Conservation (phyloP, 64 coral and sea anemone genomes). For the Stichodactyla mertensii region DNA sequence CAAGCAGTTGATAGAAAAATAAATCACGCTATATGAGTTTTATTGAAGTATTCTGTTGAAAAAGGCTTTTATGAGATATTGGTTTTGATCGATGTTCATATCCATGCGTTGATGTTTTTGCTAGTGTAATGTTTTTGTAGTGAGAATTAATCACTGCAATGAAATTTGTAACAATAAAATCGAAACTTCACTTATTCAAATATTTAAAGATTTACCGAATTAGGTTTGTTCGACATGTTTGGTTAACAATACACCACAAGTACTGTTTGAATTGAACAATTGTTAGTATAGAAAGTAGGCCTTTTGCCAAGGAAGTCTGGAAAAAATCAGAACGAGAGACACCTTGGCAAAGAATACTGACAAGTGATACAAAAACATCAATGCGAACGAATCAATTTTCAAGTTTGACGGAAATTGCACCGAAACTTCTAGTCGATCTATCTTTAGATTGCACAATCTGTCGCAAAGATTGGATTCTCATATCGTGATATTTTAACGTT, state of each 20-base stretch:
- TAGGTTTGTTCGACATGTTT: neutral
- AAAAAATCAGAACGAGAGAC: neutral
- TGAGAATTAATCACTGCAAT: neutral
- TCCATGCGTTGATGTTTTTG: neutral
- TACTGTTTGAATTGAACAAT: neutral
- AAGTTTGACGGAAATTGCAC: neutral
- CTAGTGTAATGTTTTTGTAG: neutral
- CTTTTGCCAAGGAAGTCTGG: neutral
- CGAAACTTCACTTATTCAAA: neutral
- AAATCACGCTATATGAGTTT: neutral
- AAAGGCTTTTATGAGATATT: neutral
- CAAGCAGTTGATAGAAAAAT: neutral
- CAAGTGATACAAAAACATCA: too few species aligned
- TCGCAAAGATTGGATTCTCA: neutral
- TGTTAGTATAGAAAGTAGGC: neutral
- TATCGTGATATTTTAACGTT: neutral
- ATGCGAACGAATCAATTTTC: too few species aligned
- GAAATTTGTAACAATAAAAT: neutral
- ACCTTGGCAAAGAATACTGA: neutral
- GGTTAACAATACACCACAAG: neutral
- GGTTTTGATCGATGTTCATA: neutral
- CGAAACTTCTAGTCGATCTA: neutral
- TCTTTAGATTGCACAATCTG: neutral
- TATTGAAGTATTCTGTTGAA: neutral
- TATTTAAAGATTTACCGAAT: neutral